Conservation (phyloP, 2,888 invertebrate genomes). For the Lycophotia porphyrea region DNA sequence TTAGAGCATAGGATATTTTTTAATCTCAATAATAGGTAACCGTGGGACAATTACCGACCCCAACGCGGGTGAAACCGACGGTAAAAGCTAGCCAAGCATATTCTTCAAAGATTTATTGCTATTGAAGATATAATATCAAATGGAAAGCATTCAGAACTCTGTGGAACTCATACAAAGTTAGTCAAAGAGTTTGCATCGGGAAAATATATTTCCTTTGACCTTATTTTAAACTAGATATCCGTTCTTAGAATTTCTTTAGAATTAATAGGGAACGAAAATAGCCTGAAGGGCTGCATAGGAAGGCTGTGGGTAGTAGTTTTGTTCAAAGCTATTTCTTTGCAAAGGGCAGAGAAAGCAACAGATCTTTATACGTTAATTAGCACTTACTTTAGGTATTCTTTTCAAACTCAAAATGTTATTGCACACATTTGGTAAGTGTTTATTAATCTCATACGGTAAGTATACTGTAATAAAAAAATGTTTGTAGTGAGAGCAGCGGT, state of each 20-base stretch:
- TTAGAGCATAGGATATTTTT: neutral
- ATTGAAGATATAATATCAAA: conserved; percentile 27
- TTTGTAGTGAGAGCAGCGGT: no score
- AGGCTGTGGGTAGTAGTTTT: neutral
- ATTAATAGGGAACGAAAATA: neutral
- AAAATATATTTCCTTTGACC: conserved; percentile 34
- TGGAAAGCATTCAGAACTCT: conserved; percentile 24
- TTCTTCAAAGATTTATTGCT: conserved; percentile 25
- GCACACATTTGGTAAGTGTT: no score
- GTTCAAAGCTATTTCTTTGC: neutral
- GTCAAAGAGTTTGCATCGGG: conserved; percentile 43
- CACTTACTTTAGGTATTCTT: no score
- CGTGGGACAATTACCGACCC: neutral
- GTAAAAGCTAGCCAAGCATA: neutral
- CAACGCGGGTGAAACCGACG: neutral
- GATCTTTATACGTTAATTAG: neutral
- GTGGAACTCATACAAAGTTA: conserved; percentile 24
- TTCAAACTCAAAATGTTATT: no score
- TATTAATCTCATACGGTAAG: no score
- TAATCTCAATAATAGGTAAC: neutral
- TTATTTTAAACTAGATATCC: conserved; percentile 15
- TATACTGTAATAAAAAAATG: no score
- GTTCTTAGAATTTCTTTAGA: conserved; percentile 9
- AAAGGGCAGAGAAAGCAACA: neutral
- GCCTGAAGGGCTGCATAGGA: neutral